Evolutionary conservation across 2,113 vertebrate genomes (phyloP), one percentile per base, ranked within the genome.

Genomic region (Boulengerochromis microlepis): DNA sequence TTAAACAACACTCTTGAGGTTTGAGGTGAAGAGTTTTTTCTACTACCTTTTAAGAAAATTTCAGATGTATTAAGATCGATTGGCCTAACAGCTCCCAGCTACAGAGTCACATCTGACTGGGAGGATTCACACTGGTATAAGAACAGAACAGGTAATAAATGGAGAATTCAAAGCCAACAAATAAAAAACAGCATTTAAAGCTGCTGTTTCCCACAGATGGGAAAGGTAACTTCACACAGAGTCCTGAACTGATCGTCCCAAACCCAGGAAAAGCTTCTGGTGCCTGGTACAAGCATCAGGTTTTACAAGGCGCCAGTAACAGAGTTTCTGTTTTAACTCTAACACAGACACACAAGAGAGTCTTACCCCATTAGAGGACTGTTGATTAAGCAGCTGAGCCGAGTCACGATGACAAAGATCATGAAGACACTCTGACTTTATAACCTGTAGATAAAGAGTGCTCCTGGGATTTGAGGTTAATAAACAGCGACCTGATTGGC

Each of bases 361-460:
- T 85, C 88, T 93, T 83, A 93, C 92, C 92, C 35, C 88, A 85
- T 90, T 54, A 69, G 19, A 19, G 1, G 66, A 16, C 24, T 11
- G 71, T 12, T 6, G 71, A 52, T n/a, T 47, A 40, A 35, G 83
- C 47, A 45, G 82, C 35, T 24, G 33, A 29, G 7, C 45, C 4
- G 71, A 74, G 13, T 26, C 80, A 61, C 2, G 26, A 87, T 3
- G 83, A 86, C 3, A 57, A 74, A 13, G 53, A 83, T 2, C 50
- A 88, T 0, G 52, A 80, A 74, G 57, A 19, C 3, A 33, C 52
- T 71, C 26, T 1, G 2, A 40, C 42, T 29, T 59, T 86, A 12
- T 90, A 87, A 90, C 16, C 66, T 16, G 82, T 74, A 64, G 7
- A 12, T 19, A 2, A 35, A 47, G 16, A 38, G 8, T 6, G 18